phyloP scores from a whole-genome alignment of 2,797 vertebrate genomes.

The Sebastolobus altivelis region DNA sequence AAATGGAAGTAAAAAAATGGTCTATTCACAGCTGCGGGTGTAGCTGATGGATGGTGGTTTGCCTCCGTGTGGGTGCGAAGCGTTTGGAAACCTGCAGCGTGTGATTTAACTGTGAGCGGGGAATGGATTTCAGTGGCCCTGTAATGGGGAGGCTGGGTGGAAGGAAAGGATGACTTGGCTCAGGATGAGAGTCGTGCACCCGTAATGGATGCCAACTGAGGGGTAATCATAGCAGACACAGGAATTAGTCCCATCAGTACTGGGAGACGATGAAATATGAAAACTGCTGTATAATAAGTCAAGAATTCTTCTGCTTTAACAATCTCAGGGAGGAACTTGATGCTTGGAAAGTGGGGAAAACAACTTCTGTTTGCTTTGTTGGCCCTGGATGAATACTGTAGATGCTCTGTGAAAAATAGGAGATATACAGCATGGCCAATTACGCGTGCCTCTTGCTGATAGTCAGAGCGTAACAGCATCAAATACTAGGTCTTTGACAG shows the following conservation, averaged over 20 bases:
- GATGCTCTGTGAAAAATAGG: background rate
- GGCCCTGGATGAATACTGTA: background rate
- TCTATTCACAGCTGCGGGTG: conserved; percentile 36
- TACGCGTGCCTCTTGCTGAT: conserved; percentile 26
- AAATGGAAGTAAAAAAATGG: conserved; percentile 14
- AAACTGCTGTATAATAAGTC: conserved; percentile 48
- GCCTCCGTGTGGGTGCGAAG: conserved; percentile 24
- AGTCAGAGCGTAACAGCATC: conserved; percentile 5
- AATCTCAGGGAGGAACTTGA: conserved; percentile 20
- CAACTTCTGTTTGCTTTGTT: background rate
- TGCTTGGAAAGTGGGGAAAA: conserved; percentile 7
- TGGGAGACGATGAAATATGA: conserved; percentile 52
- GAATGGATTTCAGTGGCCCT: conserved; percentile 54
- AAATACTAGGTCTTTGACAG: conserved; percentile 20
- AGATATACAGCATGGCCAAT: conserved; percentile 13
- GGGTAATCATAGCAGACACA: conserved; percentile 65
- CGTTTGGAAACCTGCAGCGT: conserved; percentile 54
- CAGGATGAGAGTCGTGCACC: conserved; percentile 56
- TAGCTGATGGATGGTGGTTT: conserved; percentile 54
- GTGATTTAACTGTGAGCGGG: conserved; percentile 64
- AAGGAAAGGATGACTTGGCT: conserved; percentile 57
- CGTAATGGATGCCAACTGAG: conserved; percentile 65
- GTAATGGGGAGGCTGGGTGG: conserved; percentile 39
- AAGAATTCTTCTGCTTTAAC: conserved; percentile 25
- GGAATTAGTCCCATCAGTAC: conserved; percentile 69